Evolutionary conservation across 2,113 vertebrate genomes (phyloP).

Genomic region (Gasterosteus aculeatus): DNA sequence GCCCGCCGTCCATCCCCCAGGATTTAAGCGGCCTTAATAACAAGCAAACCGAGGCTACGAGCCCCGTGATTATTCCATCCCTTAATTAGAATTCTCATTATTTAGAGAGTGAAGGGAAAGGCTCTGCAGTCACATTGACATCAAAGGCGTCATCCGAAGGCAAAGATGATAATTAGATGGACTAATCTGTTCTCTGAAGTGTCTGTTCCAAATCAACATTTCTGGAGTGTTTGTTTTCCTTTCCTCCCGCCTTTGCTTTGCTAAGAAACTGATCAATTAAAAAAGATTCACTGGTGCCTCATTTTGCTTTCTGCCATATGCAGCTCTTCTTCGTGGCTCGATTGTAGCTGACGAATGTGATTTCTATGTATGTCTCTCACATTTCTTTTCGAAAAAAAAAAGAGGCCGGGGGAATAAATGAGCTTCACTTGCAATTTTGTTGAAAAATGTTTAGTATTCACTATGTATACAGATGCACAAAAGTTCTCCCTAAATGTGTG

Average conservation of each 20-base stretch:
- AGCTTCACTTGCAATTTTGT: slow-evolving; percentile 38
- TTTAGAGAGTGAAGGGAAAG: slow-evolving; percentile 77
- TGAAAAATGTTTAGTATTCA: slow-evolving; percentile 28
- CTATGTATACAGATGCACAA: slow-evolving; percentile 30
- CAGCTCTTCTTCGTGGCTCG: slow-evolving; percentile 43
- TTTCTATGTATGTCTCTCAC: slow-evolving; percentile 45
- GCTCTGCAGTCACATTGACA: slow-evolving; percentile 77
- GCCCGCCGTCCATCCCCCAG: slow-evolving; percentile 72
- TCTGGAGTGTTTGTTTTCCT: slow-evolving; percentile 79
- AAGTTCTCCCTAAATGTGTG: slow-evolving; percentile 19
- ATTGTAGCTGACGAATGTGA: slow-evolving; percentile 59
- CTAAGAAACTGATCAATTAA: slow-evolving; percentile 79
- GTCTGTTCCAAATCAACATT: slow-evolving; percentile 78
- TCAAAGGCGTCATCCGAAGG: slow-evolving; percentile 81
- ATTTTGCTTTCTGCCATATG: slow-evolving; percentile 66
- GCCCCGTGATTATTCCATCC: slow-evolving; percentile 77
- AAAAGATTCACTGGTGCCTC: slow-evolving; percentile 72
- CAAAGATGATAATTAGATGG: slow-evolving; percentile 83
- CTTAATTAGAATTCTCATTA: slow-evolving; percentile 85
- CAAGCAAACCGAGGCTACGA: slow-evolving; percentile 76
- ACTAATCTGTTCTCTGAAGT: slow-evolving; percentile 80
- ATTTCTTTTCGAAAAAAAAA: slow-evolving; percentile 37
- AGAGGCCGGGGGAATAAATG: slow-evolving; percentile 50
- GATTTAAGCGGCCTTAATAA: slow-evolving; percentile 77
- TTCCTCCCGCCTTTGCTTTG: slow-evolving; percentile 64